These are phyloP conservation scores for Drosophila leontia DNA, from an alignment of 1,140 invertebrate species.

Conservation along the genomic window DNA sequence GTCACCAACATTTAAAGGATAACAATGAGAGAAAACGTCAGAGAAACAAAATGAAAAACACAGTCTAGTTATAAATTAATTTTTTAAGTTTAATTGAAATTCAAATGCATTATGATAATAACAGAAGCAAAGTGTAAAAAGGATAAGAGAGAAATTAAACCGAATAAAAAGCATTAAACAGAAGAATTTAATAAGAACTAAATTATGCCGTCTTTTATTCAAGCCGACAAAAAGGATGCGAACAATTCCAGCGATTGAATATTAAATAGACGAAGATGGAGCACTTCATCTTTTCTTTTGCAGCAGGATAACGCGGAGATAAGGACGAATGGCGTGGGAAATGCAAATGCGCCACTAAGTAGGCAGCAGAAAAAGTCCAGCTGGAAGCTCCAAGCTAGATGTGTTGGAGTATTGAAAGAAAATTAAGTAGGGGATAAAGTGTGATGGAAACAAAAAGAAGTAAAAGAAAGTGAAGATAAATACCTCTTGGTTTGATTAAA, in stretches of 20 bases:
- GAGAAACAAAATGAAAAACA: constrained; percentile 31
- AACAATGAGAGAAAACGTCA: constrained; percentile 23
- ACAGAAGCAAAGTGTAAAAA: constrained; percentile 71
- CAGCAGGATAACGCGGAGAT: constrained; percentile 10
- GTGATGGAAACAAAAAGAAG: neutral
- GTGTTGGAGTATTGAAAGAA: constrained; percentile 20
- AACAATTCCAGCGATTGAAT: constrained; percentile 52
- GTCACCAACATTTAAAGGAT: constrained; percentile 51
- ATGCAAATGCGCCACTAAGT: constrained; percentile 61
- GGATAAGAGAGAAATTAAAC: constrained; percentile 68
- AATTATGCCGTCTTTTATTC: constrained; percentile 45
- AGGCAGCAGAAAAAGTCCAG: constrained; percentile 25
- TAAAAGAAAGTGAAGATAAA: constrained; percentile 2
- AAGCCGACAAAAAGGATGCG: constrained; percentile 4
- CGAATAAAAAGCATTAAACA: constrained; percentile 79
- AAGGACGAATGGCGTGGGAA: constrained; percentile 21
- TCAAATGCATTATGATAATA: constrained; percentile 63
- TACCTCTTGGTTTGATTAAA: constrained; percentile 28
- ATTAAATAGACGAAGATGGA: constrained; percentile 38
- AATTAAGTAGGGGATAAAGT: constrained; percentile 18
- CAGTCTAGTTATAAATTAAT: constrained; percentile 59
- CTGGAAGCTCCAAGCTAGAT: constrained; percentile 12
- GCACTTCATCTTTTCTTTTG: constrained; percentile 2
- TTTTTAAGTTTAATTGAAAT: constrained; percentile 64
- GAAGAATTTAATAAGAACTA: constrained; percentile 82